A percentile compares a stretch with the other conserved stretches of the same genome.
Conservation (phyloP, 1,140 invertebrate species). For the Lasaia peninsularis region DNA sequence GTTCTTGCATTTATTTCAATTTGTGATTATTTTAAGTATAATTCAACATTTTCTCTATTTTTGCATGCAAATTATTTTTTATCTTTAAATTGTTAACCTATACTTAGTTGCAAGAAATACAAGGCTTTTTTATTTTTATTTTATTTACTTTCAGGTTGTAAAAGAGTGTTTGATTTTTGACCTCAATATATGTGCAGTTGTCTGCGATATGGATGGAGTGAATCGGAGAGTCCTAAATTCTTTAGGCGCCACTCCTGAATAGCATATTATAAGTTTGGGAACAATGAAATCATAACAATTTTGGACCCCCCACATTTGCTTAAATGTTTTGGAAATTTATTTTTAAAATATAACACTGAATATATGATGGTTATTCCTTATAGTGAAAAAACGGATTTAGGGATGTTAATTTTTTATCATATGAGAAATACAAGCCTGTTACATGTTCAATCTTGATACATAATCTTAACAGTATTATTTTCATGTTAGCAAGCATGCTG, state of each 20-base stretch:
- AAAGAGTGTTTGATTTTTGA: background rate
- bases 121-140: background rate
- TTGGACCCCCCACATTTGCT: conserved; percentile 23
- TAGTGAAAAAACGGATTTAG: background rate
- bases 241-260: conserved; percentile 14
- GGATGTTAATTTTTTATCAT: background rate
- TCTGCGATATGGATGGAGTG: conserved; percentile 25
- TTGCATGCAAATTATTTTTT: too few relatives aligned
- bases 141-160: background rate
- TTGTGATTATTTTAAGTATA: too few relatives aligned
- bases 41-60: too few relatives aligned
- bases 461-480: too few relatives aligned
- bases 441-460: too few relatives aligned
- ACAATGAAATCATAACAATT: conserved; percentile 19
- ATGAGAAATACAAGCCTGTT: too few relatives aligned
- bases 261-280: conserved; percentile 5
- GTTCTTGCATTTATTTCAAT: too few relatives aligned
- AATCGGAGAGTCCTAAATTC: conserved; percentile 28
- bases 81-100: too few relatives aligned
- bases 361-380: conserved; percentile 14
- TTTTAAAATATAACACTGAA: conserved; percentile 25
- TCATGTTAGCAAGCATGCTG: too few relatives aligned
- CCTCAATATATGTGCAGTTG: conserved; percentile 7
- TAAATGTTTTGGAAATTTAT: conserved; percentile 13
- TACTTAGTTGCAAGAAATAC: background rate